Conservation (phyloP, 2,888 invertebrate species). For the Eupeodes latifasciatus region DNA sequence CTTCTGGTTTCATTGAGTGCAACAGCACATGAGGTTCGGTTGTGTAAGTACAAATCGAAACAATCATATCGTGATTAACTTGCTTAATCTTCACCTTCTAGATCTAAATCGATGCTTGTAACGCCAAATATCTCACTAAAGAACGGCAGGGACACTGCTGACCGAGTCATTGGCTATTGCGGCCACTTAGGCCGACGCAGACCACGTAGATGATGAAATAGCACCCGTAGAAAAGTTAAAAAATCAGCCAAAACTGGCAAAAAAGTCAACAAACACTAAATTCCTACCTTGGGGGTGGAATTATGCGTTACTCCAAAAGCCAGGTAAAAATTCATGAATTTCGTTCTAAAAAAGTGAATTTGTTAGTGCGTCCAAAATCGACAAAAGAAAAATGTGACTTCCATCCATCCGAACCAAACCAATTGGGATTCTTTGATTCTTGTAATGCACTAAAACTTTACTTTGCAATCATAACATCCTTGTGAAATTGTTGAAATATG, state of each 20-base stretch:
- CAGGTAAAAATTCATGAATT: slow-evolving; percentile 86
- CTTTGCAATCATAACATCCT: slow-evolving; percentile 38
- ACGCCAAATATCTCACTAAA: too few relatives aligned
- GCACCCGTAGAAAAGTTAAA: slow-evolving; percentile 88
- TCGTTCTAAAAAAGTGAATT: slow-evolving; percentile 85
- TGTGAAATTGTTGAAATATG: slow-evolving; percentile 13
- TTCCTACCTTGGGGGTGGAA: slow-evolving; percentile 94
- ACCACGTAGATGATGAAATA: slow-evolving; percentile 85
- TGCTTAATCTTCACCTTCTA: too few relatives aligned
- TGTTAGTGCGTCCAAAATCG: slow-evolving; percentile 41
- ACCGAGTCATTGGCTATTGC: too few relatives aligned
- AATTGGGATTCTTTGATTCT: background rate
- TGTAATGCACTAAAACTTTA: background rate
- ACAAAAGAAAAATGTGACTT: slow-evolving; percentile 15
- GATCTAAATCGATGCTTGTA: too few relatives aligned
- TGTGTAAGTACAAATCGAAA: too few relatives aligned
- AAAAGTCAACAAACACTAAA: slow-evolving; percentile 87
- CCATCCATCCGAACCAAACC: background rate
- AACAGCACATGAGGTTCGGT: too few relatives aligned
- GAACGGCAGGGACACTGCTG: too few relatives aligned
- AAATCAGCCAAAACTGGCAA: slow-evolving; percentile 86
- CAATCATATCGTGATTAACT: too few relatives aligned
- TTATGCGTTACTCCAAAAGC: slow-evolving; percentile 91
- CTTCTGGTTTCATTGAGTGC: too few relatives aligned
- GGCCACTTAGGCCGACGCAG: too few relatives aligned